Evolutionary conservation across 2,113 vertebrate genomes (phyloP), one percentile per base, ranked within the genome.

Genomic region (Clarias gariepinus): DNA sequence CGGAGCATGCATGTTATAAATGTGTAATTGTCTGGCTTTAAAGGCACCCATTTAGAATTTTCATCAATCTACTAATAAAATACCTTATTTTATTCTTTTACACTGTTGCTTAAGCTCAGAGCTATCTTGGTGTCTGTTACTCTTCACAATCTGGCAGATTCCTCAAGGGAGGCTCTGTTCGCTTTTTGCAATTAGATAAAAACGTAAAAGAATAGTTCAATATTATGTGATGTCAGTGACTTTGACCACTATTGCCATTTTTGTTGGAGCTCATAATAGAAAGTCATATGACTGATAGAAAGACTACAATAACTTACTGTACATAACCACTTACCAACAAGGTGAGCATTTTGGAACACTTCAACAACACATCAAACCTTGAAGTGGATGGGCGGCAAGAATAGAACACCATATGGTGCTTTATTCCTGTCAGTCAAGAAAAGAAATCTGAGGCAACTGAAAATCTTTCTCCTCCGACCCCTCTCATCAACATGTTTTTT

Each of bases 151-250:
- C 80, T 80, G 21, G 16, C 28, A 79, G 16, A 69, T 69, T 86
- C 71, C 53, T 69, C 47, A 85, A 18, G 36, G 36, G 85, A 86
- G 25, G 41, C 81, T 80, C 3, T 55, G 61, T 81, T 81, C 68
- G 76, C 52, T n/a, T 68, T 79, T 69, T 30, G 57, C 76, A 85
- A 69, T 85, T 41, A 68, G 61, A 80, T 80, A 81, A 23, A 69
- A 80, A 66, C 57, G 74, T 52, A 19, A 33, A 69, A 69, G 3
- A 28, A 66, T 80, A 79, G 68, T 79, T 28, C 76, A 58, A 41
- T 11, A 55, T 66, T 5, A 73, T 41, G 9, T 73, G 33, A 73
- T 73, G 5, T 23, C 19, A 47, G 36, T 73, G 69, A 73, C 30
- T 33, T 33, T 33, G 64, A 33, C 15, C 66, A 19, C 47, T 47